These are phyloP conservation scores for Glossosoma conforme DNA, from an alignment of 1,140 invertebrate species.

Conservation along the genomic window DNA sequence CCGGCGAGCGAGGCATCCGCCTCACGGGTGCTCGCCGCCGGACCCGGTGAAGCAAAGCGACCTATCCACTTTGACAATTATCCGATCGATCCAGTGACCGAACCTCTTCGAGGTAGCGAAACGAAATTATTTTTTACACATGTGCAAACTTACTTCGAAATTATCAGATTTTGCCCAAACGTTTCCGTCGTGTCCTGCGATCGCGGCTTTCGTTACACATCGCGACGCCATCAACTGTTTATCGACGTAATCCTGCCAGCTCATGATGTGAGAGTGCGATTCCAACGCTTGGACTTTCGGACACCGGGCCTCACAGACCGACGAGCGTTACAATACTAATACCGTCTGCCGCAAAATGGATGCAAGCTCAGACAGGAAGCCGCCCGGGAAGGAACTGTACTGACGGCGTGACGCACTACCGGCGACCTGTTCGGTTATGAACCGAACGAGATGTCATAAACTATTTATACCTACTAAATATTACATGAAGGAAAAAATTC, in stretches of 20 bases:
- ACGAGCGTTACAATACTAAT: conserved; percentile 26
- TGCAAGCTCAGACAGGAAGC: conserved; percentile 25
- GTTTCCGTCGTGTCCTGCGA: conserved; percentile 90
- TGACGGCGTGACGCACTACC: conserved; percentile 18
- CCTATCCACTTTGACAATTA: too few relatives aligned
- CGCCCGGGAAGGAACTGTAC: conserved; percentile 10
- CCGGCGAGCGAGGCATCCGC: too few relatives aligned
- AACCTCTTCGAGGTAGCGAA: not conserved
- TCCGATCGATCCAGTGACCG: too few relatives aligned
- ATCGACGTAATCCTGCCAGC: conserved; percentile 98
- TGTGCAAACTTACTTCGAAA: conserved; percentile 70
- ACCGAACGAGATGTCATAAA: too few relatives aligned
- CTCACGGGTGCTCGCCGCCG: too few relatives aligned
- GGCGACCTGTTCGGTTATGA: conserved; percentile 19
- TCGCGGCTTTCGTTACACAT: conserved; percentile 89
- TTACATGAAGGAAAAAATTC: too few relatives aligned
- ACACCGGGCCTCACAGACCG: conserved; percentile 23
- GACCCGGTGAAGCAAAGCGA: too few relatives aligned
- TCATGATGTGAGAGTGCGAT: conserved; percentile 56
- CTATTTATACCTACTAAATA: too few relatives aligned
- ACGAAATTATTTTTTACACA: not conserved
- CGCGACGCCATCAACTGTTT: conserved; percentile 91
- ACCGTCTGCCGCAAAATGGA: conserved; percentile 25
- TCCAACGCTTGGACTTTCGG: conserved; percentile 23
- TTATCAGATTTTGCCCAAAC: conserved; percentile 91